Evolutionary conservation across 2,797 vertebrate species (phyloP).

Genomic region (Acanthurus tractus): DNA sequence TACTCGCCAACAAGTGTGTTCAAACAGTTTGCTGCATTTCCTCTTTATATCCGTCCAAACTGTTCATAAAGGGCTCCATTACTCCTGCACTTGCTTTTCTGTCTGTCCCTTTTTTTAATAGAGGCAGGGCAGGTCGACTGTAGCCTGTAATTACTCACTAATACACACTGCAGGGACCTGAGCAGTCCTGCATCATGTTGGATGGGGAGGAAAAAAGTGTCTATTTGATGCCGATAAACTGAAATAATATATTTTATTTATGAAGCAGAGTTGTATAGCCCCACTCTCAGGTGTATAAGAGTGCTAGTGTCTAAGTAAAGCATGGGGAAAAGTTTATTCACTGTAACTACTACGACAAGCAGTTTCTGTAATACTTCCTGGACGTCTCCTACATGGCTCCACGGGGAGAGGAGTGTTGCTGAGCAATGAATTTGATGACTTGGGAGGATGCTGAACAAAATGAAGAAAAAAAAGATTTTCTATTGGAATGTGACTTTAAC

Average conservation of each 20-base stretch:
- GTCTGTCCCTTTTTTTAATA: not conserved
- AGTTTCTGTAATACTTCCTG: not conserved
- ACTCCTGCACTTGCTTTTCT: not conserved
- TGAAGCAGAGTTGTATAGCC: not conserved
- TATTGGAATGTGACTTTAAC: not conserved
- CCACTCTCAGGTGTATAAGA: not conserved
- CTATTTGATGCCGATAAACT: not conserved
- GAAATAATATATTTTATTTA: not conserved
- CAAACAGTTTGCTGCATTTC: conserved; percentile 35
- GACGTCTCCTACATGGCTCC: not conserved
- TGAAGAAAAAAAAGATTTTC: not conserved
- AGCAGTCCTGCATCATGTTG: conserved; percentile 16
- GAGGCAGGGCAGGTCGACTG: conserved; percentile 5
- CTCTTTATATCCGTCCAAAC: conserved; percentile 37
- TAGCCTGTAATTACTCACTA: conserved; percentile 6
- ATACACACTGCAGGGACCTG: conserved; percentile 12
- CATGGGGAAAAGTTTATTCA: not conserved
- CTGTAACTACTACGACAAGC: not conserved
- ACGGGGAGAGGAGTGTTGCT: not conserved
- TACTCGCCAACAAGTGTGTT: conserved; percentile 20
- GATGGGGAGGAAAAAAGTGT: not conserved
- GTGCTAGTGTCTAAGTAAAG: not conserved
- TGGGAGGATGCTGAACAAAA: not conserved
- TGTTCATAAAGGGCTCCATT: conserved; percentile 11
- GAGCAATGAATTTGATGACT: conserved; percentile 3